A percentile compares a stretch with the other conserved stretches of the same genome.
phyloP scores from a whole-genome alignment of 2,888 invertebrate genomes.

The Syrphus vitripennis region DNA sequence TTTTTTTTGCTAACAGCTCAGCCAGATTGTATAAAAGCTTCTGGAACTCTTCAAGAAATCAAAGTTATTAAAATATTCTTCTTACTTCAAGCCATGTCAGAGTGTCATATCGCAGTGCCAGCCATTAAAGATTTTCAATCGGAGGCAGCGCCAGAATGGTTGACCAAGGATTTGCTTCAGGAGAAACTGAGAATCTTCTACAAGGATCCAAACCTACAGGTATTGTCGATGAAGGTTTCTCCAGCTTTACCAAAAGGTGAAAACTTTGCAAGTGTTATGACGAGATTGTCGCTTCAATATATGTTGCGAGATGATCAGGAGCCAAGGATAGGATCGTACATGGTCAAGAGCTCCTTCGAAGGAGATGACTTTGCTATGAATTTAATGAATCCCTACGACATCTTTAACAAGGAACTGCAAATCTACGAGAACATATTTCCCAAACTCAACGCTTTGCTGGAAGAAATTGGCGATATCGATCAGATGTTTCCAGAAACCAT shows the following conservation, averaged over 20 bases:
- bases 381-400: constrained; percentile 77
- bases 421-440: constrained; percentile 79
- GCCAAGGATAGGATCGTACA: constrained; percentile 72
- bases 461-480: constrained; percentile 75
- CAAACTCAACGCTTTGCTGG: constrained; percentile 75
- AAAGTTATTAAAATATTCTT: constrained; percentile 20
- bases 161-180: constrained; percentile 75
- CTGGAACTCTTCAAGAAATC: not conserved
- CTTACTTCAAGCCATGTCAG: constrained; percentile 55
- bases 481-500: constrained; percentile 78
- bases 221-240: constrained; percentile 72
- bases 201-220: constrained; percentile 74
- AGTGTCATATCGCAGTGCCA: constrained; percentile 37
- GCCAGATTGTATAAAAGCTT: constrained; percentile 49
- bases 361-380: constrained; percentile 76
- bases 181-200: constrained; percentile 74
- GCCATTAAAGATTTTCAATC: constrained; percentile 48
- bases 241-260: constrained; percentile 78
- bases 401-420: constrained; percentile 79
- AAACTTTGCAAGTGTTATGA: constrained; percentile 78
- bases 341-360: constrained; percentile 78
- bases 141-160: constrained; percentile 77
- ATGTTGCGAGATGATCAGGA: constrained; percentile 61
- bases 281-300: constrained; percentile 75
- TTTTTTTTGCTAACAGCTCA: too few species aligned